Base-by-base conservation (phyloP, 2,888 invertebrate species). In the Melinaea marsaeus region DNA sequence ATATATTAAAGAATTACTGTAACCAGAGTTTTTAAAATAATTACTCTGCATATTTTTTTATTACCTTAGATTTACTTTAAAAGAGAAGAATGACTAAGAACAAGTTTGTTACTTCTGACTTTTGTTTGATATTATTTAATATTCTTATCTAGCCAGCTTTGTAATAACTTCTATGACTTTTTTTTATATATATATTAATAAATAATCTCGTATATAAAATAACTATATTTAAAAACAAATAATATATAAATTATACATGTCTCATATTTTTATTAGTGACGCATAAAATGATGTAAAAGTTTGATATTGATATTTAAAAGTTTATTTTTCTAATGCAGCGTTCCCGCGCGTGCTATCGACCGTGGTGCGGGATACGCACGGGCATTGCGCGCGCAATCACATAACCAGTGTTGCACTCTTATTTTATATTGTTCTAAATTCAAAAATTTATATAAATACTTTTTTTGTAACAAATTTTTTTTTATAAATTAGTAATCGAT, bases 281-380 rank as follows among this genome's bases (percentile, higher is more conserved):
- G 6, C 3, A 7, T 22, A 51, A 51, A 7, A 22, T 13, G 3
- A 7, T 51, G 4, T 51, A 32, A 51, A 51, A 32, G 51, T 51
- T 32, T 51, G 13, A n/a, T 4, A 46, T 3, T n/a, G 13, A n/a
- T n/a, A 32, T 11, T 48, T 2, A 32, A 51, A 51, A 51, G 51
- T 51, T 32, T 51, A 5, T 46, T 51, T 51, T 51, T 51, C 51
- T 64, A 58, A 57, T 66, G 66, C 66, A 64, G 65, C 60, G 59
- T 61, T 62, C 69, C 72, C 64, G 72, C 76, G 74, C 79, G 79
- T 76, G 77, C 75, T 82, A 84, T 84, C 82, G 84, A 84, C 82
- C 83, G 77, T 73, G 66, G 75, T 75, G 78, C 75, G 78, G 75
- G 74, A 74, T 51, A 51, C 66, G 67, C 68, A 67, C 63, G 68